Conservation (phyloP, 2,888 invertebrate species). For the Limnephilus marmoratus region DNA sequence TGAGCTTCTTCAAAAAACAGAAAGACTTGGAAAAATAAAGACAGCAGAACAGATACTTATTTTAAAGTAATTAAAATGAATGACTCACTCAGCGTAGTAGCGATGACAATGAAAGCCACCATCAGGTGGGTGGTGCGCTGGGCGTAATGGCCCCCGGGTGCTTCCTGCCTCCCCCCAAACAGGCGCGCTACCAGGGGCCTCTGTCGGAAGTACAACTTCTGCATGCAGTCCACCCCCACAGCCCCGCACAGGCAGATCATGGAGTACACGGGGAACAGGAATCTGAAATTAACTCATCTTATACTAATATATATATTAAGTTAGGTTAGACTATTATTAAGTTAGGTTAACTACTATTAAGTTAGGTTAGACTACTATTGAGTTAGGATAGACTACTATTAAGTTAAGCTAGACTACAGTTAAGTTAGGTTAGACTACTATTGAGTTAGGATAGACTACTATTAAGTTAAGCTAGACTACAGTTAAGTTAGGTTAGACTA, state of each 20-base stretch:
- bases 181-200: conserved; percentile 69
- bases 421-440: too few relatives aligned
- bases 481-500: too few relatives aligned
- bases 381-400: too few relatives aligned
- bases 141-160: conserved; percentile 26
- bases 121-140: conserved; percentile 46
- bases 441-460: too few relatives aligned
- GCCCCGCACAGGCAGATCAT: conserved; percentile 90
- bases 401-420: too few relatives aligned
- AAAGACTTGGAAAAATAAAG: too few relatives aligned
- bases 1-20: too few relatives aligned
- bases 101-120: conserved; percentile 48
- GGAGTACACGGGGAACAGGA: conserved; percentile 97
- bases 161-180: conserved; percentile 69
- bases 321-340: too few relatives aligned
- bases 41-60: too few relatives aligned
- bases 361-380: too few relatives aligned
- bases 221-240: conserved; percentile 85
- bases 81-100: conserved; percentile 39
- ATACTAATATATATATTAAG: neutral
- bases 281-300: conserved; percentile 74
- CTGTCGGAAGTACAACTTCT: conserved; percentile 83
- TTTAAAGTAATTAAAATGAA: neutral
- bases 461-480: too few relatives aligned
- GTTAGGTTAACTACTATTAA: too few relatives aligned